Evolutionary conservation across 1,140 invertebrate species (phyloP), one percentile per base, ranked within the genome.

Genomic region (Scylla paramamosain): DNA sequence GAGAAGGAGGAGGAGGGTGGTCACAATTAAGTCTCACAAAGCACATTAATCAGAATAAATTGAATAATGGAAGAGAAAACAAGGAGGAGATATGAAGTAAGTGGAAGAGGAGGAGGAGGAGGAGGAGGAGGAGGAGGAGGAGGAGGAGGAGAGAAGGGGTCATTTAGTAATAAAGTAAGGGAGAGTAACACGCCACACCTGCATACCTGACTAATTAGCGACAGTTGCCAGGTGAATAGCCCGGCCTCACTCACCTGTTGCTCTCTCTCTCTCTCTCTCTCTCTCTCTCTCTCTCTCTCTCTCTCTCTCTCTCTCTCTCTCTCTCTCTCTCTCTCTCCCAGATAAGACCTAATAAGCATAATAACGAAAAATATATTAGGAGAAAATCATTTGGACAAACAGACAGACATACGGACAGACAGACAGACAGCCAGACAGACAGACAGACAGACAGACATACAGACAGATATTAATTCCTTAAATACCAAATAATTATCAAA

Each of bases 261-360:
- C 67, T 4, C 91, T 92, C 52, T 82, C 31, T 77, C 52, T 39
- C 67, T 82, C 52, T 92, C 91, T 67, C 91, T 92, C 31, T 46
- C 91, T 92, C 91, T 82, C 52, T 92, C 91, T 39, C 67, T 82
- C 67, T 82, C 31, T 46, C 45, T 39, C 91, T 39, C 91, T 39
- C 67, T 32, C 67, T 82, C 52, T 77, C 52, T 39, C 67, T 46
- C 45, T 92, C 91, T 46, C 67, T 82, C 91, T 82, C 31, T 82
- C 91, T 77, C 48, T 45, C 91, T 32, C 91, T 52, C 90, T 29
- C 31, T 67, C 48, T 91, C 90, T 29, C 52, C 10, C 52, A n/a
- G 4, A n/a, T n/a, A 77, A 77, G 1, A 77, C 12, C 0, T n/a
- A 77, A 77, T 77, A 59, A 59, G 16, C 52, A 59, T 12, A 12